Percentiles rank a stretch among this genome's conserved stretches.
These are phyloP conservation scores for Busseola fusca DNA, from an alignment of 2,888 invertebrate genomes.

Conservation along the genomic window DNA sequence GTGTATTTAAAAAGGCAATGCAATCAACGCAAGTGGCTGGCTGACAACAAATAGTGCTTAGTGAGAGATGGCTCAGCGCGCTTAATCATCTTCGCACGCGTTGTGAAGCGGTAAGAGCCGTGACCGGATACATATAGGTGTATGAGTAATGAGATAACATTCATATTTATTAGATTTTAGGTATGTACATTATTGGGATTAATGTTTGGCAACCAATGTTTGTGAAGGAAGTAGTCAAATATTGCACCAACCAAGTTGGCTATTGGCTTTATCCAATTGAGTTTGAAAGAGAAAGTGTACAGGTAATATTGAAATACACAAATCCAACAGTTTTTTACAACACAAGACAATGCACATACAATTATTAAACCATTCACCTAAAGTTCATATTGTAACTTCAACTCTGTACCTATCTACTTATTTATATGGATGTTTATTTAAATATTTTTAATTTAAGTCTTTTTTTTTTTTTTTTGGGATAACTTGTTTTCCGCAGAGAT, in stretches of 20 bases:
- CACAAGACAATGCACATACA: conserved; percentile 21
- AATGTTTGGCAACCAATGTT: conserved; percentile 8
- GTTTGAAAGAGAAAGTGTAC: conserved; percentile 37
- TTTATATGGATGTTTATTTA: too few relatives aligned
- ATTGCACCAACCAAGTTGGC: conserved; percentile 9
- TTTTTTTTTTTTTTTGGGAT: too few relatives aligned
- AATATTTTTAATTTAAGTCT: too few relatives aligned
- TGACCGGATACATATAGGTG: too few relatives aligned
- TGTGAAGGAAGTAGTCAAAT: neutral
- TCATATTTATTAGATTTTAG: neutral
- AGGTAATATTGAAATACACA: neutral
- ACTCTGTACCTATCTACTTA: fast-evolving
- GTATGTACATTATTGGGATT: neutral
- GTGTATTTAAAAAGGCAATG: too few relatives aligned
- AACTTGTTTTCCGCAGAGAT: neutral
- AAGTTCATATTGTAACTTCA: conserved; percentile 10
- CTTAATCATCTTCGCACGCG: too few relatives aligned
- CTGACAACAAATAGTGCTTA: too few relatives aligned
- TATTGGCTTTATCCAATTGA: conserved; percentile 13
- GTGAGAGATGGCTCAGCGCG: too few relatives aligned
- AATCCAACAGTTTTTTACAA: conserved; percentile 19
- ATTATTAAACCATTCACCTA: neutral
- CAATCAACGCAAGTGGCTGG: too few relatives aligned
- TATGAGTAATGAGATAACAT: neutral
- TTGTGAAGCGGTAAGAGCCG: too few relatives aligned